These are phyloP conservation scores for Brachylomia viminalis DNA, from an alignment of 2,888 invertebrate species.

Conservation along the genomic window DNA sequence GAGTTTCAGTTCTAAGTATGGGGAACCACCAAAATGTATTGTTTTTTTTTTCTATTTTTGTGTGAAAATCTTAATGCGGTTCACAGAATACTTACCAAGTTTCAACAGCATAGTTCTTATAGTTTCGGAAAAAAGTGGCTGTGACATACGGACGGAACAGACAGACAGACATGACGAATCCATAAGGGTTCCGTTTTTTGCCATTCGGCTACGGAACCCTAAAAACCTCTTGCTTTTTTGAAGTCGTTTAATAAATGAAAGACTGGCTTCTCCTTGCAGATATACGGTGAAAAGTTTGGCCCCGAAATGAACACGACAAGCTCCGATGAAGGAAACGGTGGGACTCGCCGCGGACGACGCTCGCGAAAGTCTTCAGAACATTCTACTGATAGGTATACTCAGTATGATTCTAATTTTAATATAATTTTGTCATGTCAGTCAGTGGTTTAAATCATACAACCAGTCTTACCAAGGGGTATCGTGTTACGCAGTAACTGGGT, in stretches of 20 bases:
- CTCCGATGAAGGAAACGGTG: constrained; percentile 89
- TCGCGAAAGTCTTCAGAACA: constrained; percentile 95
- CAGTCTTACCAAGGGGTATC: background rate
- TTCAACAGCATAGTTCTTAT: too few species aligned
- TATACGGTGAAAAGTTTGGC: constrained; percentile 97
- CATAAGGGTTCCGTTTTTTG: too few species aligned
- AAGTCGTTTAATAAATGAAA: background rate
- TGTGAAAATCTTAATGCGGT: too few species aligned
- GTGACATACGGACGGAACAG: too few species aligned
- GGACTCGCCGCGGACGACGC: constrained; percentile 86
- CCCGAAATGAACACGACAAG: constrained; percentile 87
- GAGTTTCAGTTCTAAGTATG: too few species aligned
- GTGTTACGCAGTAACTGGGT: background rate
- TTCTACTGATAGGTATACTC: constrained; percentile 90
- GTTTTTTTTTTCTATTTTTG: too few species aligned
- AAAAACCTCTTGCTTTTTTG: background rate
- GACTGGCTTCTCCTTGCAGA: constrained; percentile 65
- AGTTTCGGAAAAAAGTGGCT: too few species aligned
- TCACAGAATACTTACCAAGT: too few species aligned
- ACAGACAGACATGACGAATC: too few species aligned
- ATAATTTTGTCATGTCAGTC: background rate
- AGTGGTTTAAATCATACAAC: background rate
- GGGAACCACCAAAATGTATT: too few species aligned
- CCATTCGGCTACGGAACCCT: too few species aligned
- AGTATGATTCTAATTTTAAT: constrained; percentile 47